Evolutionary conservation across 2,113 vertebrate species (phyloP).

Genomic region (Galemys pyrenaicus): DNA sequence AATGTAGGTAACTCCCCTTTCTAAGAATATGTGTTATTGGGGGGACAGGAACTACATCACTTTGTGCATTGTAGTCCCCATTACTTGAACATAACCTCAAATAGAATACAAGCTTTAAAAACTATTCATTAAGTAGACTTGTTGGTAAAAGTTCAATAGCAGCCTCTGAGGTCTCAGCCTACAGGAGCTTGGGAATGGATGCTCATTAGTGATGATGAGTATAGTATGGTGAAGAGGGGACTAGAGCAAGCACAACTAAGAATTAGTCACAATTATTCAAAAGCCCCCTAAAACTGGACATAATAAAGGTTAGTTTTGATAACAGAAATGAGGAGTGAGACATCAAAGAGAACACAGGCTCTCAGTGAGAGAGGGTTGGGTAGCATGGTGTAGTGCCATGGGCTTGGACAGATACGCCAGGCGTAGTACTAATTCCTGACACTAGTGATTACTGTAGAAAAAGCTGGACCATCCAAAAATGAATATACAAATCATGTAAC

Average conservation of each 20-base stretch:
- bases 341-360: neutral
- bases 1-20: neutral
- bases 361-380: neutral
- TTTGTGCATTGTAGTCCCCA: neutral
- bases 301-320: neutral
- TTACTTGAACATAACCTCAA: neutral
- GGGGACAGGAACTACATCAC: neutral
- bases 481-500: neutral
- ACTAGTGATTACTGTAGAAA: neutral
- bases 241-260: neutral
- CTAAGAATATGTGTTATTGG: neutral
- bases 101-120: neutral
- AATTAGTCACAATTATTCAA: neutral
- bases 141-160: neutral
- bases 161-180: neutral
- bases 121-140: neutral
- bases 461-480: neutral
- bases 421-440: neutral
- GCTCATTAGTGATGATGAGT: neutral
- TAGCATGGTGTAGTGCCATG: neutral
- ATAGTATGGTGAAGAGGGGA: neutral
- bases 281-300: neutral
- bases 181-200: neutral
- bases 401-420: neutral
- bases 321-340: neutral